Evolutionary conservation across 2,888 invertebrate genomes (phyloP).

Genomic region (Mesochorus sp.): DNA sequence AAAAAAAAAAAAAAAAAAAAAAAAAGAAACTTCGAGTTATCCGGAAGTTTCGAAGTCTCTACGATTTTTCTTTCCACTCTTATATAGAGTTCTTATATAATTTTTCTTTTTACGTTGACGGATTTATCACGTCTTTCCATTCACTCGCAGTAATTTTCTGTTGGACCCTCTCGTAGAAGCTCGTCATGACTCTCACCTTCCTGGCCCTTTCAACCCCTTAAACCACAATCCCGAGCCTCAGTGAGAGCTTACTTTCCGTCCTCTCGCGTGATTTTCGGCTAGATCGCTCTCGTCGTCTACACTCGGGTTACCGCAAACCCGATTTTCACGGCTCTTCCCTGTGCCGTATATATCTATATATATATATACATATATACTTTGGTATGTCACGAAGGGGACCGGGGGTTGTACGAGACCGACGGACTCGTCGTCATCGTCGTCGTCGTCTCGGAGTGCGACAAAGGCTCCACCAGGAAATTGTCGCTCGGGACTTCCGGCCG

Average conservation of each 20-base stretch:
- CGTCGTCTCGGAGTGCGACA: conserved; percentile 46
- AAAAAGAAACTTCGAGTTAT: neutral
- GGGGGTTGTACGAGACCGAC: neutral
- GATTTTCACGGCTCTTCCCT: conserved; percentile 55
- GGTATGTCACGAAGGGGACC: too few relatives aligned
- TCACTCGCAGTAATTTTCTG: neutral
- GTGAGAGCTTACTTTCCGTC: conserved; percentile 26
- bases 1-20: conserved; percentile 7
- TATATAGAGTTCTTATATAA: neutral
- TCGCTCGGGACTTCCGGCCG: conserved; percentile 65
- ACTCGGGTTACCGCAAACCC: conserved; percentile 61
- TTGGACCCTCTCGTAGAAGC: neutral
- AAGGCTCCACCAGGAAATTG: conserved; percentile 66
- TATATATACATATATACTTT: too few relatives aligned
- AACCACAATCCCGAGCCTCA: neutral
- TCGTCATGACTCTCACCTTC: neutral
- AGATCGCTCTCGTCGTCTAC: conserved; percentile 23
- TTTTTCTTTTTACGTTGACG: conserved; percentile 5
- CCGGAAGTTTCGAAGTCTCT: neutral
- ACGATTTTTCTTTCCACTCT: neutral
- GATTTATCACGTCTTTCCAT: neutral
- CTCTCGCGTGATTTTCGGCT: neutral
- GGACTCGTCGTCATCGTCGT: conserved; percentile 4
- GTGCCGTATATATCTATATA: too few relatives aligned
- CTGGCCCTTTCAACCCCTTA: neutral